Base-by-base conservation (phyloP, 64 coral and sea anemone species). In the Hydrozoanthus tunicans region DNA sequence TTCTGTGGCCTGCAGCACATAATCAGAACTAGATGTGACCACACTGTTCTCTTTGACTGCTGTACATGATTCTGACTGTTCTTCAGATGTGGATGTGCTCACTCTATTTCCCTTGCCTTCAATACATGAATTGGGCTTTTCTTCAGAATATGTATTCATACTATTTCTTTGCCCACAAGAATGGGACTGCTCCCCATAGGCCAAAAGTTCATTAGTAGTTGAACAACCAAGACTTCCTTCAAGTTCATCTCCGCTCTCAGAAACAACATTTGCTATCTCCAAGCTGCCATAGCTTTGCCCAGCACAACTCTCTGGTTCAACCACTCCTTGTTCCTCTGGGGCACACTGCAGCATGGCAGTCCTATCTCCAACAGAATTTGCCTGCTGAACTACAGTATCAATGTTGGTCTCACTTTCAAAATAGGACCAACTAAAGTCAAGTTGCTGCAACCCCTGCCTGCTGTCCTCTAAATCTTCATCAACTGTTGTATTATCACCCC, bases 371-470 rank as follows among this genome's bases (percentile, higher is more conserved):
- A 25, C 67, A 70, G 15, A 14, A 11, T 20, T 27, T 5, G 54
- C 10, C 54, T 88, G 84, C 59, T 73, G 68, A 26, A 13, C 55
- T 56, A 57, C 14, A 59, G 12, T 32, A 74, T 14, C 24, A 15
- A 25, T 20, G 6, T 5, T 70, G 7, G 17, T 58, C 10, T 86
- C 84, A 74, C 20, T 75, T 88, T 88, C 69, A 75, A 88, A 88
- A 59, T 88, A 88, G 7, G 84, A 73, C 84, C 84, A 88, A 75
- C 84, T 88, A 75, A 88, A 88, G 56, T 88, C 57, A 75, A 88
- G 84, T 62, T 14, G 9, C 23, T 88, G 20, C 7, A 75, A 58
- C 3, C 23, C 5, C 6, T 17, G 55, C 20, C 68, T 7, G 6
- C 12, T 57, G 3, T 88, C 23, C 8, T 75, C 68, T 56, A 74